phyloP scores from a whole-genome alignment of 2,888 invertebrate species.

The Eilema griseolum region DNA sequence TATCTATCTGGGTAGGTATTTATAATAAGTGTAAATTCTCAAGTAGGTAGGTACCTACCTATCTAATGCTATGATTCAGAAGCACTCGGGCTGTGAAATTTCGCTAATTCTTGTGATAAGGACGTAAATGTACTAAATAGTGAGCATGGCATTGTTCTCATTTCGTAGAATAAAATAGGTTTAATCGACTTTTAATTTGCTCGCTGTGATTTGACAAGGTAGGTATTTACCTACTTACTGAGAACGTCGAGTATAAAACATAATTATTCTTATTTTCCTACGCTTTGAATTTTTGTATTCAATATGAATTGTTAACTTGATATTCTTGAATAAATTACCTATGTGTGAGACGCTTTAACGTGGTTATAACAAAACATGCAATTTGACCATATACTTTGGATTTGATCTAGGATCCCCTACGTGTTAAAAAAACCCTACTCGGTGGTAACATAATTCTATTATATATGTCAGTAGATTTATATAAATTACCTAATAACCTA shows the following conservation, averaged over 20 bases:
- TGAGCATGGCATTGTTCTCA: neutral
- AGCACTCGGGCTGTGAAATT: constrained; percentile 9
- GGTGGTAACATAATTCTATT: neutral
- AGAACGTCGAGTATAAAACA: neutral
- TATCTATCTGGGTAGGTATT: too few species aligned
- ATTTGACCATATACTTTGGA: neutral
- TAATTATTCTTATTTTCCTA: neutral
- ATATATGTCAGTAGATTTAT: constrained; percentile 4
- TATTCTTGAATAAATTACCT: constrained; percentile 17
- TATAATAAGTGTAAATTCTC: too few species aligned
- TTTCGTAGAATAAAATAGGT: neutral
- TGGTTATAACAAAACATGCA: constrained; percentile 6
- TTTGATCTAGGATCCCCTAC: neutral
- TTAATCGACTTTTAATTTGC: constrained; percentile 10
- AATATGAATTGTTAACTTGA: neutral
- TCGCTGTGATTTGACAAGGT: neutral
- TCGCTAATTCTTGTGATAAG: constrained; percentile 21
- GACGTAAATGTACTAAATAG: constrained; percentile 13
- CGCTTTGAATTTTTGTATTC: neutral
- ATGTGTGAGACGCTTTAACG: neutral
- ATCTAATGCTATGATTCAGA: constrained; percentile 26
- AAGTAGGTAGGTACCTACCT: neutral
- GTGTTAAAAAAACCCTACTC: neutral
- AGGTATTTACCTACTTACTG: neutral
- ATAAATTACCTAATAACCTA: neutral